Evolutionary conservation across 2,113 vertebrate genomes (phyloP).

Genomic region (Cynoglossus semilaevis): DNA sequence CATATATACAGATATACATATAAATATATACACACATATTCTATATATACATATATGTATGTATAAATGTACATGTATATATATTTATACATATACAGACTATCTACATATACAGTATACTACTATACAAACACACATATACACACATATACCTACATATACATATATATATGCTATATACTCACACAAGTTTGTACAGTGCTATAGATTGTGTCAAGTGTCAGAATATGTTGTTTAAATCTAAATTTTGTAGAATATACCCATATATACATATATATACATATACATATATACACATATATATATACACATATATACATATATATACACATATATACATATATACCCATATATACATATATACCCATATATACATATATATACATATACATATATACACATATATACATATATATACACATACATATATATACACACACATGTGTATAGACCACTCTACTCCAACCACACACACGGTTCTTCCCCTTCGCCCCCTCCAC

Average conservation of each 20-base stretch:
- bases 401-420: constrained; percentile 1
- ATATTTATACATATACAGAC: too few relatives aligned
- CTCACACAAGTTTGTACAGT: too few relatives aligned
- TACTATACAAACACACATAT: constrained; percentile 8
- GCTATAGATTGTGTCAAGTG: too few relatives aligned
- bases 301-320: constrained; percentile 1
- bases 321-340: constrained; percentile 10
- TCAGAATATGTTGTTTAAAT: too few relatives aligned
- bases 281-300: background rate
- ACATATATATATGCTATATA: too few relatives aligned
- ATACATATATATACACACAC: background rate
- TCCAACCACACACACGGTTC: background rate
- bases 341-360: background rate
- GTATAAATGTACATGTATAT: constrained; percentile 7
- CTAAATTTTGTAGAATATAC: too few relatives aligned
- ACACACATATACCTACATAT: constrained; percentile 1
- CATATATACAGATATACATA: background rate
- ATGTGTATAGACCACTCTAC: constrained; percentile 18
- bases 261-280: background rate
- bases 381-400: background rate
- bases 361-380: background rate
- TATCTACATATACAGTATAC: too few relatives aligned
- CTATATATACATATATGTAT: background rate
- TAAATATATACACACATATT: constrained; percentile 1
- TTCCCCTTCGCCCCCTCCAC: constrained; percentile 47